Evolutionary conservation across 2,113 vertebrate species (phyloP), one percentile per base, ranked within the genome.

Genomic region (Pterocles burchelli): DNA sequence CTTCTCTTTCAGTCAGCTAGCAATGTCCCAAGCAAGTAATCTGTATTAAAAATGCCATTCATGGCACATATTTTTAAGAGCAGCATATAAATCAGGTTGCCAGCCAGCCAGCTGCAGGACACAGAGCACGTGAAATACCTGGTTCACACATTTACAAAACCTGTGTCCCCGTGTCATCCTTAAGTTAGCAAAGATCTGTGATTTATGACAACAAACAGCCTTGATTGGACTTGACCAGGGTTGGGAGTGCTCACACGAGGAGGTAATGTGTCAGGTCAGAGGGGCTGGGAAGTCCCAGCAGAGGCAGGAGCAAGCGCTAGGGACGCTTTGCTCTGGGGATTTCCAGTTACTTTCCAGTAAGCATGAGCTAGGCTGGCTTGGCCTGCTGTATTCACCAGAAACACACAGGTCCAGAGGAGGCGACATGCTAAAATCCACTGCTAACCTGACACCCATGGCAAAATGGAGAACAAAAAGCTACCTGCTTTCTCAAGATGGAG

Each of bases 201-300:
- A 36, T 62, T 92, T 71, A 63, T 22, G 29, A 31, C 38, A 66
- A 34, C 34, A 41, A 58, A 26, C 28, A 48, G 52, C 52, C 45
- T 77, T 54, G 71, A 13, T 4, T 45, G 29, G 17, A 38, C 48
- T 78, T 82, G 82, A 16, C 26, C 18, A n/a, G 55, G 33, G n/a
- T 61, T 67, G 46, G 24, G 34, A 78, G 15, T 0, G 0, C 31
- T 85, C 51, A 63, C 28, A 41, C 0, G 1, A 49, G 21, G 16
- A 75, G 41, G 25, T 45, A 75, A 41, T 19, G 13, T 62, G 19
- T 20, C 41, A 74, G 33, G 45, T 52, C 55, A 66, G 24, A 38
- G 78, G 48, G 31, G 14, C 0, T 1, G 2, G 29, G 74, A 85
- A 57, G 46, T 5, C 65, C 51, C 46, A 78, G 36, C 66, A 58